phyloP scores from a whole-genome alignment of 2,113 vertebrate genomes.

The Chaetodon trifascialis region DNA sequence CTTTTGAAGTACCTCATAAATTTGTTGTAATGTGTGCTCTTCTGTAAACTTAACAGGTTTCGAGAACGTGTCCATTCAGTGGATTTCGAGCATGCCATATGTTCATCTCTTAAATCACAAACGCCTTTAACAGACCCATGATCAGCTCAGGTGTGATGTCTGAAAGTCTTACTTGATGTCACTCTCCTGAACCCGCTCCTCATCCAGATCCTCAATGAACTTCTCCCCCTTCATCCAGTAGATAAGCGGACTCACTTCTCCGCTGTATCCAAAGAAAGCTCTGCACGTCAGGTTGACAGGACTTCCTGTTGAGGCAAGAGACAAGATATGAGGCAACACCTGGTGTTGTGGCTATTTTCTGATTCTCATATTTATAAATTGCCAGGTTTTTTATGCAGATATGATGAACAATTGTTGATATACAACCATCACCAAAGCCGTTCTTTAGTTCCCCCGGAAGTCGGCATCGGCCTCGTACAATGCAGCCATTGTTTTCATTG shows the following conservation, averaged over 20 bases:
- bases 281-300: constrained; percentile 94
- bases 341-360: neutral
- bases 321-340: constrained; percentile 34
- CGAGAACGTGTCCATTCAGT: neutral
- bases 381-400: neutral
- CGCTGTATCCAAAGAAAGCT: constrained; percentile 97
- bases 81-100: no score
- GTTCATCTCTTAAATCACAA: neutral
- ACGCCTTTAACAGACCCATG: neutral
- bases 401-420: neutral
- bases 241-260: constrained; percentile 96
- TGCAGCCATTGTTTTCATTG: neutral
- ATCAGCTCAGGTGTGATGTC: neutral
- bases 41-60: neutral
- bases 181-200: constrained; percentile 93
- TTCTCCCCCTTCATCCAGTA: constrained; percentile 99
- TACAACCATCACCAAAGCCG: neutral
- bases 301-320: constrained; percentile 85
- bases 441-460: neutral
- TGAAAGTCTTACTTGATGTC: constrained; percentile 91
- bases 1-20: constrained; percentile 38
- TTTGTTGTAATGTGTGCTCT: constrained; percentile 16
- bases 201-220: constrained; percentile 98
- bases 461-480: neutral
- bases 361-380: neutral